Percentiles rank a stretch among this genome's conserved stretches.
Conservation (phyloP, 1,140 invertebrate genomes). For the Brevipalpus yothersi region DNA sequence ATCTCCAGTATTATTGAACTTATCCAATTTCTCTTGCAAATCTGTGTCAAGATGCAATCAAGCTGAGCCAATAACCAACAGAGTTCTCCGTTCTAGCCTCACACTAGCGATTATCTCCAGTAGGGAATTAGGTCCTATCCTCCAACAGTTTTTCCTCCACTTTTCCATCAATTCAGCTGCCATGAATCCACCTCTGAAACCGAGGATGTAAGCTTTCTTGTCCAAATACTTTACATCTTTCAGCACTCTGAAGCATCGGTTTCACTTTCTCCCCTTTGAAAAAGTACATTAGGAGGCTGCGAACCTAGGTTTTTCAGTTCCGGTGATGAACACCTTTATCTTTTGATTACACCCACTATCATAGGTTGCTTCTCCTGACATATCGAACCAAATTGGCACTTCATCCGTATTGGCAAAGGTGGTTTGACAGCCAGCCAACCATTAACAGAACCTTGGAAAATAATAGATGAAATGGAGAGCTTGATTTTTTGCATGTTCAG, state of each 20-base stretch:
- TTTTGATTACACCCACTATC: conserved; percentile 5
- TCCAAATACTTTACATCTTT: not conserved
- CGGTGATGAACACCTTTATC: conserved; percentile 12
- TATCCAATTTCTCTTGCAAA: not conserved
- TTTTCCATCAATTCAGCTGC: conserved; percentile 1
- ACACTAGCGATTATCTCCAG: not conserved
- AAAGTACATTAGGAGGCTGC: conserved; percentile 14
- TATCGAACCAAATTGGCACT: conserved; percentile 13
- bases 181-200: conserved; percentile 1
- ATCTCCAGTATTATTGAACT: conserved; percentile 1
- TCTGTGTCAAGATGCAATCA: not conserved
- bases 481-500: not conserved
- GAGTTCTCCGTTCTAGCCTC: not conserved
- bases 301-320: conserved; percentile 15
- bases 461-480: not conserved
- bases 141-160: not conserved
- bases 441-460: not conserved
- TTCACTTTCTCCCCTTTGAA: conserved; percentile 15
- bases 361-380: conserved; percentile 10
- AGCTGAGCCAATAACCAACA: not conserved
- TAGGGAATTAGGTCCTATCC: not conserved
- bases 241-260: conserved; percentile 14
- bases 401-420: conserved; percentile 13
- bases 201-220: not conserved
- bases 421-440: not conserved